These are phyloP conservation scores for Malurus leucopterus DNA, from an alignment of 2,797 vertebrate species.

Conservation along the genomic window DNA sequence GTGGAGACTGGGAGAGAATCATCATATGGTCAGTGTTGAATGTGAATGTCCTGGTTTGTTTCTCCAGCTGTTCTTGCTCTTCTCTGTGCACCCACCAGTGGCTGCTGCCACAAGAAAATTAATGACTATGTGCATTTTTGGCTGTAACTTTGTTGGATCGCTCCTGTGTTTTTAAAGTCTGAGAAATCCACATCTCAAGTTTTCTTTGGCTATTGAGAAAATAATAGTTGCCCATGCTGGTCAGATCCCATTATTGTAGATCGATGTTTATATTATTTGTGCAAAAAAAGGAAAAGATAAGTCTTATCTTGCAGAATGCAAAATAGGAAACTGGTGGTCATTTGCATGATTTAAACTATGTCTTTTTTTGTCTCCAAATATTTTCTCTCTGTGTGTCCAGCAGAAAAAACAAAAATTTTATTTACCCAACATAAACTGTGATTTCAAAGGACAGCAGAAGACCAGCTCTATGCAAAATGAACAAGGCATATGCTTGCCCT, in stretches of 20 bases:
- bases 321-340: not conserved
- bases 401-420: not conserved
- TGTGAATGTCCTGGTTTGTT: not conserved
- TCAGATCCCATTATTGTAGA: not conserved
- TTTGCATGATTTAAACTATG: not conserved
- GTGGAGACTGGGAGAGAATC: not conserved
- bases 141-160: not conserved
- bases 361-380: not conserved
- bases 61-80: not conserved
- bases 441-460: not conserved
- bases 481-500: not conserved
- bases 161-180: not conserved
- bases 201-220: not conserved
- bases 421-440: not conserved
- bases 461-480: not conserved
- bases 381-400: not conserved
- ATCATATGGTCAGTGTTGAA: not conserved
- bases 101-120: not conserved
- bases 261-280: not conserved
- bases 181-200: not conserved
- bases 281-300: not conserved
- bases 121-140: not conserved
- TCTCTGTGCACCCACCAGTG: accelerated
- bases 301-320: not conserved
- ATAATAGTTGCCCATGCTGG: not conserved